Evolutionary conservation across 2,888 invertebrate genomes (phyloP).

Genomic region (Gerosis bhagava): DNA sequence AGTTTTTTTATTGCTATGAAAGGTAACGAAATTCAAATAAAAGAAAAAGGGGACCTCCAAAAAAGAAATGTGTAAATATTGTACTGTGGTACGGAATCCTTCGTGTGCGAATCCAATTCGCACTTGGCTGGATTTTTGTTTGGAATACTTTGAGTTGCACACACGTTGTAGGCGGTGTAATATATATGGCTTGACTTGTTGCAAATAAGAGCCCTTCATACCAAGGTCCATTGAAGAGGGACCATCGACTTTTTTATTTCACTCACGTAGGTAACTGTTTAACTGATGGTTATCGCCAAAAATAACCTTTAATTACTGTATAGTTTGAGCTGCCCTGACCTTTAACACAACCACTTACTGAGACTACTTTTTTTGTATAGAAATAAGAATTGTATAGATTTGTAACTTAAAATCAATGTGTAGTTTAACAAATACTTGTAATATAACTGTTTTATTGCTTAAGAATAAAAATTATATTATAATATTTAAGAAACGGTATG

Average conservation of each 20-base stretch:
- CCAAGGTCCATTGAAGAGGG: constrained; percentile 61
- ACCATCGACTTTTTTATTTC: constrained; percentile 73
- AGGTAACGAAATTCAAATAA: too few relatives aligned
- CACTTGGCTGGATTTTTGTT: too few relatives aligned
- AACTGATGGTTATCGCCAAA: constrained; percentile 80
- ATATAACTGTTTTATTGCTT: too few relatives aligned
- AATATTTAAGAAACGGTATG: too few relatives aligned
- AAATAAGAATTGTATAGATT: constrained; percentile 52
- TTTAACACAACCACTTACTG: constrained; percentile 65
- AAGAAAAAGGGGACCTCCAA: too few relatives aligned
- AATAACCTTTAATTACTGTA: constrained; percentile 82
- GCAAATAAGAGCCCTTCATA: constrained; percentile 53
- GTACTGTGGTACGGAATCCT: too few relatives aligned
- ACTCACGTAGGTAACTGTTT: constrained; percentile 75
- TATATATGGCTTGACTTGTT: constrained; percentile 62
- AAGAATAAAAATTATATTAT: too few relatives aligned
- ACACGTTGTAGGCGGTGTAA: constrained; percentile 37
- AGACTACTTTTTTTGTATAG: constrained; percentile 50
- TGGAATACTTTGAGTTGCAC: neutral
- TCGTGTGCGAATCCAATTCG: too few relatives aligned
- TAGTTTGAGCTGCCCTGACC: constrained; percentile 78
- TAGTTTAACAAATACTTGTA: too few relatives aligned
- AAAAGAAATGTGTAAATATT: too few relatives aligned
- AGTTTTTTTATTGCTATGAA: too few relatives aligned
- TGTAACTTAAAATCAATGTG: neutral